Conservation (phyloP, 1,140 invertebrate genomes). For the Proales similis region DNA sequence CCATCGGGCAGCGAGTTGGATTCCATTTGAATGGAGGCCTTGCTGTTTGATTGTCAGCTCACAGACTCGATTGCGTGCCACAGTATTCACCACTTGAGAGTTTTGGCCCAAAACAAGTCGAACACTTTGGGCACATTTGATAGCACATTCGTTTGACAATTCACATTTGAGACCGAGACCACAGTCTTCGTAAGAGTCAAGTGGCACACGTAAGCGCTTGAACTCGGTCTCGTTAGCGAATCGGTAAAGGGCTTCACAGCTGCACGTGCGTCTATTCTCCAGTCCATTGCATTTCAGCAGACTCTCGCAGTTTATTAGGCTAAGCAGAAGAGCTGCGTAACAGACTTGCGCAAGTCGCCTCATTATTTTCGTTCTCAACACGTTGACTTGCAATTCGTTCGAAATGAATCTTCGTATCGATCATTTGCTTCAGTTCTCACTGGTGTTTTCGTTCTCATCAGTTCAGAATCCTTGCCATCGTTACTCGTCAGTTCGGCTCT, state of each 20-base stretch:
- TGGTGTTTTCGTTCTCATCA: background rate
- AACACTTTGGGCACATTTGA: too few species aligned
- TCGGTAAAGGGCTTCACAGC: background rate
- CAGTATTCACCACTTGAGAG: too few species aligned
- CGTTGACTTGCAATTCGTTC: background rate
- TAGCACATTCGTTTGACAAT: background rate
- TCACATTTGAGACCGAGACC: slow-evolving; percentile 3
- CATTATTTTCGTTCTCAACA: background rate
- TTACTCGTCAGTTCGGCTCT: background rate
- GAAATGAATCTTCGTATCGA: background rate
- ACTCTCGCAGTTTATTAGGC: background rate
- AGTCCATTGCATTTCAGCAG: slow-evolving; percentile 1
- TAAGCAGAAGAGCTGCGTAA: background rate
- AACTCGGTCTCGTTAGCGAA: background rate
- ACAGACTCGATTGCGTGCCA: too few species aligned
- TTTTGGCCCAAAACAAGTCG: too few species aligned
- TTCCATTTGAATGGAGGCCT: too few species aligned
- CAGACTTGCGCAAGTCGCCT: too few species aligned
- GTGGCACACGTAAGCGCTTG: background rate
- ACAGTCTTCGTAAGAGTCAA: slow-evolving; percentile 16
- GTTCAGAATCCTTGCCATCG: background rate
- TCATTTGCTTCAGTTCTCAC: background rate
- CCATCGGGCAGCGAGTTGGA: too few species aligned
- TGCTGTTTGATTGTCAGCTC: too few species aligned
- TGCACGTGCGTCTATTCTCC: slow-evolving; percentile 1